Evolutionary conservation across 2,888 invertebrate genomes (phyloP).

Genomic region (Neoascia interrupta): DNA sequence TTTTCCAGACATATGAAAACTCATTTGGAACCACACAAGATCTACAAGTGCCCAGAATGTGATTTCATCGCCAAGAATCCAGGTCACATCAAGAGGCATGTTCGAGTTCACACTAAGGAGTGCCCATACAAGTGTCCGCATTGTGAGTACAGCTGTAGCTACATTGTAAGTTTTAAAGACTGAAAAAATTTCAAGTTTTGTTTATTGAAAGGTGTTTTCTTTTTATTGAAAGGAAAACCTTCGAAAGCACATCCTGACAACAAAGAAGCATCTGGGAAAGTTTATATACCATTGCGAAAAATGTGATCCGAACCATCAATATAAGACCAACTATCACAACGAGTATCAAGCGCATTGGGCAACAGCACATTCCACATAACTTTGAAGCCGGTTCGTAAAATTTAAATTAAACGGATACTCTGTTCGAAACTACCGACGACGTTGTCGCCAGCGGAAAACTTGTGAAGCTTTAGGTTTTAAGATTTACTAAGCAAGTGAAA

Average conservation of each 20-base stretch:
- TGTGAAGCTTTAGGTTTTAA: too few relatives aligned
- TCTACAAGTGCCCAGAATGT: slow-evolving; percentile 85
- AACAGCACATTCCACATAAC: slow-evolving; percentile 29
- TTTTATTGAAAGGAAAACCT: slow-evolving; percentile 87
- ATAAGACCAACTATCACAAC: slow-evolving; percentile 75
- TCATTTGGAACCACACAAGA: slow-evolving; percentile 79
- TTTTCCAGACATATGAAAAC: slow-evolving; percentile 74
- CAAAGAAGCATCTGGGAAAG: slow-evolving; percentile 88
- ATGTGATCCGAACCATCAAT: slow-evolving; percentile 79
- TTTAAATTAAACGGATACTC: too few relatives aligned
- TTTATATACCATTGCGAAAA: slow-evolving; percentile 88
- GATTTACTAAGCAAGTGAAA: too few relatives aligned
- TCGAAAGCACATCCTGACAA: slow-evolving; percentile 90
- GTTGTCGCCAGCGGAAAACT: too few relatives aligned
- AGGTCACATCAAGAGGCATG: slow-evolving; percentile 88
- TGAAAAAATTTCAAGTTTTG: too few relatives aligned
- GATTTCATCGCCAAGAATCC: slow-evolving; percentile 84
- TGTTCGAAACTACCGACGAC: too few relatives aligned
- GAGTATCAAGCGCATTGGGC: slow-evolving; percentile 75
- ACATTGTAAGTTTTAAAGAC: slow-evolving; percentile 83
- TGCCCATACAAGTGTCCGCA: slow-evolving; percentile 93
- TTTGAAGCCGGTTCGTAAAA: too few relatives aligned
- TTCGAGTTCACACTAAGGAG: slow-evolving; percentile 88
- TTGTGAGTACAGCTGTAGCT: slow-evolving; percentile 89
- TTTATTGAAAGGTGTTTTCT: background rate